Percentiles rank a stretch among this genome's conserved stretches.
phyloP scores from a whole-genome alignment of 2,113 vertebrate species.

The Cheirogaleus medius region DNA sequence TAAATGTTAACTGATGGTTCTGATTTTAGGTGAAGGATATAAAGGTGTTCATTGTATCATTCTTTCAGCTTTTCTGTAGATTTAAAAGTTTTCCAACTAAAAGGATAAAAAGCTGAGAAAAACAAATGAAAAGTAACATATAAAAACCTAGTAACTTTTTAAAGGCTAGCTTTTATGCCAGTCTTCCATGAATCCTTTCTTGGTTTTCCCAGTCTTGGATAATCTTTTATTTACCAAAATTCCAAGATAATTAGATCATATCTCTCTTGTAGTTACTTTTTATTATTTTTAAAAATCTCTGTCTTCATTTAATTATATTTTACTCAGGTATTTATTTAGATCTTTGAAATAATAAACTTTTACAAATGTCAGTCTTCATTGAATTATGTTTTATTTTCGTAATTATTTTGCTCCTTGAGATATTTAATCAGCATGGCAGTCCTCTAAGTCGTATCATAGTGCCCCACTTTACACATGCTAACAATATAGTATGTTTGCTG shows the following conservation, averaged over 20 bases:
- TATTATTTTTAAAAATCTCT: not conserved
- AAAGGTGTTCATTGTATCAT: not conserved
- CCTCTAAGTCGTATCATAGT: not conserved
- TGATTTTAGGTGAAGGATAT: not conserved
- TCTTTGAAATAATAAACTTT: not conserved
- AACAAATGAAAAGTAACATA: not conserved
- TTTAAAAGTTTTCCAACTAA: not conserved
- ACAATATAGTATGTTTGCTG: not conserved
- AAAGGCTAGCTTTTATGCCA: not conserved
- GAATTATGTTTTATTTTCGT: not conserved
- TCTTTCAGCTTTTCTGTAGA: not conserved
- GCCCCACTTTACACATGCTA: not conserved
- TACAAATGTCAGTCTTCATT: not conserved
- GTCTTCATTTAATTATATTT: not conserved
- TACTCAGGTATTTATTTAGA: not conserved
- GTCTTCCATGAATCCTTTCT: not conserved
- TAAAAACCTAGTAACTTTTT: not conserved
- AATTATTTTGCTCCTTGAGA: not conserved
- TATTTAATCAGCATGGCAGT: not conserved
- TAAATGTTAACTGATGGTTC: not conserved
- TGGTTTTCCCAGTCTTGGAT: not conserved
- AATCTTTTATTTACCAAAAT: not conserved
- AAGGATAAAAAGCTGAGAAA: not conserved
- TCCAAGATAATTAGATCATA: not conserved
- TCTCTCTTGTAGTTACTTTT: not conserved